Evolutionary conservation across 2,888 invertebrate species (phyloP), one percentile per base, ranked within the genome.

Genomic region (Melikaiella ostensackeni): DNA sequence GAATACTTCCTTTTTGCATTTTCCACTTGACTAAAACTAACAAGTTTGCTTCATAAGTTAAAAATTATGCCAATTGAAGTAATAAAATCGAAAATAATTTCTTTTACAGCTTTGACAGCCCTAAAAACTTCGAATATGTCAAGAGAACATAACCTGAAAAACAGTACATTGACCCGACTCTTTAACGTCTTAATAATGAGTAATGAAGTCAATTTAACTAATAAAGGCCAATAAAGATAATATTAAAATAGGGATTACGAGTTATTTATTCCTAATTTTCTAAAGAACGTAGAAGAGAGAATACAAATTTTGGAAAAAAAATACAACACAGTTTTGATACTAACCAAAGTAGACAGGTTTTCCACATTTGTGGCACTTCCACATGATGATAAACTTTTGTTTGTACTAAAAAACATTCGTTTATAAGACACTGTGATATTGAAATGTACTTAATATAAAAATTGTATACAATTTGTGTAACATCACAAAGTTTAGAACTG

Each of bases 311-410:
- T 42, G 42, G 16, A 42, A 42, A 35, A 27, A 55, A 27, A 66
- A 57, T 70, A 64, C 74, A 63, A 76, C 61, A 50, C 46, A 70
- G 50, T 63, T 62, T 73, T 59, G 70, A 50, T 82, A 82, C 86
- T 83, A 76, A 96, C 96, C 96, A 91, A 96, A 96, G 92, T 94
- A 96, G 83, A 96, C 96, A 79, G 96, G 96, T 92, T 96, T 96
- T 85, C 95, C 95, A 91, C 96, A 96, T 92, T 96, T 96, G 92
- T 96, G 95, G 92, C 96, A 96, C 93, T 95, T 95, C 96, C 96
- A 96, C 96, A 96, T 96, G 84, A 85, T 86, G 84, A 46, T 70
- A 50, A 70, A 70, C n/a, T 50, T 66, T 30, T 1, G n/a, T 30
- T 13, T 70, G 11, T 21, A 30, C 27, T 50, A 55, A n/a, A 70